Evolutionary conservation across 2,888 invertebrate species (phyloP).

Genomic region (Cosmorhoe ocellata): DNA sequence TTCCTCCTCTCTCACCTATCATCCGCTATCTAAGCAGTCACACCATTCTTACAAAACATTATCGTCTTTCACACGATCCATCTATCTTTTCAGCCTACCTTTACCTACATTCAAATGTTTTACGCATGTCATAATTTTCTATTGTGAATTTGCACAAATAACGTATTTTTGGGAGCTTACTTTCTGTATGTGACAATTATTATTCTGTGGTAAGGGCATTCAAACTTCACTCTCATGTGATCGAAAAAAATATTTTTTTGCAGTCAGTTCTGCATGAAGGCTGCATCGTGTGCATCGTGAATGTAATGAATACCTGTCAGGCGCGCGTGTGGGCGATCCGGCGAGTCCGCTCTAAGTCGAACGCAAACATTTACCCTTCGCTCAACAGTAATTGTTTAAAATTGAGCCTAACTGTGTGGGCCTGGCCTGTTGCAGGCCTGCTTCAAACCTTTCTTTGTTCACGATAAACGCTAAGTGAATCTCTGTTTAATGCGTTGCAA

Average conservation of each 20-base stretch:
- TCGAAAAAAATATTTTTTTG: slow-evolving; percentile 16
- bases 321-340: slow-evolving; percentile 78
- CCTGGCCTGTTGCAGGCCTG: slow-evolving; percentile 69
- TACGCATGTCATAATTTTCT: slow-evolving; percentile 10
- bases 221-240: slow-evolving; percentile 5
- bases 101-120: not conserved
- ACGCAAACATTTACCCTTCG: slow-evolving; percentile 81
- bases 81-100: too few relatives aligned
- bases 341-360: slow-evolving; percentile 70
- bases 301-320: slow-evolving; percentile 80
- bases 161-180: too few relatives aligned
- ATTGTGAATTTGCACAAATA: not conserved
- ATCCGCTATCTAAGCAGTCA: too few relatives aligned
- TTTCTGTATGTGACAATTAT: too few relatives aligned
- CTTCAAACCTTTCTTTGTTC: slow-evolving; percentile 60
- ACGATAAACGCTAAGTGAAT: slow-evolving; percentile 62
- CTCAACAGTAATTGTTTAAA: slow-evolving; percentile 82
- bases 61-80: too few relatives aligned
- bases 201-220: not conserved
- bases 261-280: slow-evolving; percentile 50
- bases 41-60: too few relatives aligned
- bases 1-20: too few relatives aligned
- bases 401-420: slow-evolving; percentile 82
- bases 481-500: slow-evolving; percentile 17
- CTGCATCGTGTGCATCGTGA: slow-evolving; percentile 62